Conservation (phyloP, 2,113 vertebrate genomes). For the Hippocampus zosterae region DNA sequence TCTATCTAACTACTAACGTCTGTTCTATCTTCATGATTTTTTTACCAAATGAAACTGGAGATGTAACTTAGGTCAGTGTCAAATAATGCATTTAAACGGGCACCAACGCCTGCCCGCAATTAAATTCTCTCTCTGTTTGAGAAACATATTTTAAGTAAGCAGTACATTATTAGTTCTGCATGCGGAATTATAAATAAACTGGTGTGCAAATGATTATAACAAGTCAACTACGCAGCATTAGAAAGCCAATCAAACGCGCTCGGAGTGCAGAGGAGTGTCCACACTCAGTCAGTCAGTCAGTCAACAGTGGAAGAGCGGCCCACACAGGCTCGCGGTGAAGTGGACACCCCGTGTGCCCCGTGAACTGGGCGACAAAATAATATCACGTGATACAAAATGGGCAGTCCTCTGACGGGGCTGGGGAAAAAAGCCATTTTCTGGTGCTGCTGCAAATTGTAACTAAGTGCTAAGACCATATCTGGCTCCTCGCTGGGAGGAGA, state of each 20-base stretch:
- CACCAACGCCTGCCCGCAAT: background rate
- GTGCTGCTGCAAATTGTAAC: slow-evolving; percentile 69
- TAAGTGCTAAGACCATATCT: slow-evolving; percentile 56
- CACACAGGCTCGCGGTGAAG: slow-evolving; percentile 12
- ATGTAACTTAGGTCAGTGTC: too few species aligned
- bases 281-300: background rate
- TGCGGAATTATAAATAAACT: too few species aligned
- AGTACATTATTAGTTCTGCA: background rate
- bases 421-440: slow-evolving; percentile 74
- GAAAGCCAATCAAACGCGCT: too few species aligned
- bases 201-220: too few species aligned
- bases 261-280: background rate
- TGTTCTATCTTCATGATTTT: too few species aligned
- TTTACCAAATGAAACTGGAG: too few species aligned
- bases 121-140: background rate
- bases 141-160: background rate
- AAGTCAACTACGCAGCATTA: background rate
- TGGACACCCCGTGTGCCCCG: slow-evolving; percentile 46
- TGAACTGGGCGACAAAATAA: slow-evolving; percentile 70
- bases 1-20: too few species aligned
- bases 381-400: slow-evolving; percentile 74
- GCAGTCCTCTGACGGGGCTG: slow-evolving; percentile 72
- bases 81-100: background rate
- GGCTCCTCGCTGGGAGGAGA: slow-evolving; percentile 41
- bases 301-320: slow-evolving; percentile 22